Percentiles rank a stretch among this genome's conserved stretches.
Conservation (phyloP, 2,797 vertebrate species). For the Chromis chromis region DNA sequence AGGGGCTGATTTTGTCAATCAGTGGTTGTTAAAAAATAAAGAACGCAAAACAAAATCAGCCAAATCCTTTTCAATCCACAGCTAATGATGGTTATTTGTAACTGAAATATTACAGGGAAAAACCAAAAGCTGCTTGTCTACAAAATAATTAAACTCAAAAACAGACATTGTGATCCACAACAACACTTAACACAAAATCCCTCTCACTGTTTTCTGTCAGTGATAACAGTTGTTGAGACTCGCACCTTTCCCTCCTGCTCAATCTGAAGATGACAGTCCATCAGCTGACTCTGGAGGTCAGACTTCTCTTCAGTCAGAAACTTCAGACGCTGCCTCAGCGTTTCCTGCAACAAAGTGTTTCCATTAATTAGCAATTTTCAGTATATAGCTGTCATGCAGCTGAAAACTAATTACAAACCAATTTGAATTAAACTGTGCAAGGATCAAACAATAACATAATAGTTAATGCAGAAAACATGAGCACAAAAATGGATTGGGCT, state of each 20-base stretch:
- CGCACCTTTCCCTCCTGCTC: conserved; percentile 90
- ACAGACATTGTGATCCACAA: conserved; percentile 13
- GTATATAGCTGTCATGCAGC: conserved; percentile 2
- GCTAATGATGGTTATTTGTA: conserved; percentile 38
- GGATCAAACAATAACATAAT: conserved; percentile 32
- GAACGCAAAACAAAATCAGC: conserved; percentile 24
- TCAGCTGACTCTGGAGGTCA: conserved; percentile 86
- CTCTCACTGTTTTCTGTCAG: background rate
- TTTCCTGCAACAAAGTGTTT: conserved; percentile 77
- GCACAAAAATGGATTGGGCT: conserved; percentile 36
- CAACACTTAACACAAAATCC: conserved; percentile 4
- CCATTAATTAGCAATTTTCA: conserved; percentile 18
- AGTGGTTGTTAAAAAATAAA: conserved; percentile 13
- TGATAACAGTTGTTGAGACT: background rate
- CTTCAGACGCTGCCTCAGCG: conserved; percentile 86
- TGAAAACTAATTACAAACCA: conserved; percentile 35
- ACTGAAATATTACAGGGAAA: conserved; percentile 18
- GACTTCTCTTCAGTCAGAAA: conserved; percentile 86
- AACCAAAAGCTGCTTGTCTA: conserved; percentile 44
- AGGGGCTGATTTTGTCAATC: conserved; percentile 2
- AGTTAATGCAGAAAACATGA: conserved; percentile 27
- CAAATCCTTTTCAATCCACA: conserved; percentile 54
- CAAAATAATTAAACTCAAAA: conserved; percentile 23
- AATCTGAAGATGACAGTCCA: conserved; percentile 84
- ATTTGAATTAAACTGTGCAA: conserved; percentile 12